Base-by-base conservation (phyloP, 2,888 invertebrate genomes). In the Amphipoea oculea region DNA sequence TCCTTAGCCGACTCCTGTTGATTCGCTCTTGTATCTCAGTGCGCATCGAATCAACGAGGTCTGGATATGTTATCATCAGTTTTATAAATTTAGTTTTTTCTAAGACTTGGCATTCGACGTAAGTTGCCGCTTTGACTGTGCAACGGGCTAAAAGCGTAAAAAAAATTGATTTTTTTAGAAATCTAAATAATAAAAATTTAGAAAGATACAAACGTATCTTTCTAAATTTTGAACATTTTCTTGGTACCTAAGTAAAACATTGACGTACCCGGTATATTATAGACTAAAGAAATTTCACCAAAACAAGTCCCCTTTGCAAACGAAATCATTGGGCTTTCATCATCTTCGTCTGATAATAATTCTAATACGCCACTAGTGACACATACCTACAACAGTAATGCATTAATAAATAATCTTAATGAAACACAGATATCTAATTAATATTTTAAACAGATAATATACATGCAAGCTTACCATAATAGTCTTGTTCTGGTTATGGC, bases 71-170 rank as follows among this genome's bases (percentile, higher is more conserved):
- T 36, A 96, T 93, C 95, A 97, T 97, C 60, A 97, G 93, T 87
- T 93, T 94, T 83, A 96, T 96, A 81, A 97, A 97, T 80, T 96
- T 96, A 0, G 95, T 95, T 87, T 96, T 96, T 81, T 96, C 94
- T 70, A 97, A 90, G n/a, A 96, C 96, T 93, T 97, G 97, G 81
- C 97, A 96, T 92, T 97, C 97, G 1, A 97, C 96, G 81, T 97
- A 97, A 29, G 95, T 95, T 7, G 96, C 96, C 36, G 97, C 97
- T 93, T 96, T 96, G 6, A 97, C 96, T 63, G 97, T 96, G 72
- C 97, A 96, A 84, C 97, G 94, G 11, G 97, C 96, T 97, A 48
- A 57, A 68, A 81, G 12, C 4, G 87, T 82, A 92, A 90, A 68
- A 20, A 14, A 6, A 17, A 4, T 40, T 29, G 29, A 29, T 29